Evolutionary conservation across 2,888 invertebrate genomes (phyloP), one percentile per base, ranked within the genome.

Genomic region (Stenotaenia linearis): DNA sequence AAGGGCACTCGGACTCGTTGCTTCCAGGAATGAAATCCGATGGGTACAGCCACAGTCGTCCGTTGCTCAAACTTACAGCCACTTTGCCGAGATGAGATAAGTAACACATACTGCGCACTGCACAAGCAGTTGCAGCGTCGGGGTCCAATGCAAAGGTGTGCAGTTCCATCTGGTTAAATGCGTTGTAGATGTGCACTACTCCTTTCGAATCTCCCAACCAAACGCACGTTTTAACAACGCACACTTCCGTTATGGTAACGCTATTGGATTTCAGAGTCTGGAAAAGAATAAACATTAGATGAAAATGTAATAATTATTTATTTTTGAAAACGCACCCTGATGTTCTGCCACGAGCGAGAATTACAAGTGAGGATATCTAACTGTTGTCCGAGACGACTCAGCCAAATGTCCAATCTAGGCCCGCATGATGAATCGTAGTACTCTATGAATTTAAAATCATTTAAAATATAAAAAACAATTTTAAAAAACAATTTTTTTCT

Each of bases 131-230:
- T 18, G 88, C 90, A 12, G 91, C 90, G 76, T 90, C 90, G 1
- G 89, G 87, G 84, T 95, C 94, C 81, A 95, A 88, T 78, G 90
- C 80, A 90, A 85, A 85, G 88, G 89, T 69, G 87, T 87, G 82
- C 89, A 91, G 85, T 89, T 90, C 37, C 87, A 85, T 74, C 88
- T 83, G 79, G 21, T 79, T 82, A 40, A 40, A 69, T 15, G 56
- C 79, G 74, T 18, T 40, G 61, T 93, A 96, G 0, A 95, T 92
- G 83, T 93, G 92, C 80, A 98, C 90, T 81, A 92, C 90, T n/a
- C 96, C 96, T 0, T 90, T 89, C 77, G 91, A 92, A 88, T 97
- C 97, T 0, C 96, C 97, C 83, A 96, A 90, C 97, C 97, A 98
- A 83, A 97, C 89, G n/a, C 82, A 84, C 82, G 90, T 89, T 75